Base-by-base conservation (phyloP, 2,113 vertebrate genomes). In the Isichthys henryi region DNA sequence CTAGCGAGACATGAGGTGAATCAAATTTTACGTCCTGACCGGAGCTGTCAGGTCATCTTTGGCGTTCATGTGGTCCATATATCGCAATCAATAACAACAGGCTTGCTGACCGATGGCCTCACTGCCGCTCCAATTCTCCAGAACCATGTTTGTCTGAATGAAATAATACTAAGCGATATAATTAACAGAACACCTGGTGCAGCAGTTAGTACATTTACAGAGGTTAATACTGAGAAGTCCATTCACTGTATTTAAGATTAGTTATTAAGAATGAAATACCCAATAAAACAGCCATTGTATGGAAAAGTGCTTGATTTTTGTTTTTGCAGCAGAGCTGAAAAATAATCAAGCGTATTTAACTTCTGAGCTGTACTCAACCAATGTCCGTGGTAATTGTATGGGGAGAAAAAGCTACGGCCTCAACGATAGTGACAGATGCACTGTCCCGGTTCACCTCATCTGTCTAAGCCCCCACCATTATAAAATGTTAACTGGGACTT, bases 401-500 rank as follows among this genome's bases (percentile, higher is more conserved):
- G 70, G 35, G 39, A n/a, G 56, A 83, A 46, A 21, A 62, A 39
- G 15, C 53, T 46, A 8, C 0, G 10, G 46, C 31, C 48, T 19
- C 45, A 31, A 49, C 27, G 23, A 80, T 21, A 52, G 13, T 80
- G 48, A 88, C 66, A 80, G 88, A 88, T 88, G 88, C 62, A 49
- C 88, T 19, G 46, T 80, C n/a, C 19, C 15, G 35, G 45, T 80
- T 50, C 74, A 31, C 46, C 70, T 80, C 88, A 88, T 88, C 17
- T 11, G 46, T n/a, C 80, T 52, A 74, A 88, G 46, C 70, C 70
- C 66, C 70, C 45, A 88, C 49, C 70, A 53, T 31, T 52, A 80
- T 80, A 74, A 88, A 49, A 88, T 77, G 45, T 45, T 49, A 88
- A 88, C 31, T 27, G 23, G 88, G 88, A 80, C 27, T 31, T 88